Evolutionary conservation across 2,888 invertebrate genomes (phyloP).

Genomic region (Diachrysia chrysitis): DNA sequence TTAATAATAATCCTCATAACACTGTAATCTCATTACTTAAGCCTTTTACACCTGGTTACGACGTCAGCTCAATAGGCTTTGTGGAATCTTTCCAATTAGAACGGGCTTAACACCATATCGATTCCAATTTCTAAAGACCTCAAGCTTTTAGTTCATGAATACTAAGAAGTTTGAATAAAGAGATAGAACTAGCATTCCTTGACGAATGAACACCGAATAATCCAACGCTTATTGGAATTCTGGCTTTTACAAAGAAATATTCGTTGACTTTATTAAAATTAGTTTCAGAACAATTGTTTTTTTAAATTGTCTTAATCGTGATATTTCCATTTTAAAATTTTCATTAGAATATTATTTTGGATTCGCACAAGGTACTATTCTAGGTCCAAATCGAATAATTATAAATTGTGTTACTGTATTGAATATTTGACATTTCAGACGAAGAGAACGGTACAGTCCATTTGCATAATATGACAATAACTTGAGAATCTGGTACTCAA

Average conservation of each 20-base stretch:
- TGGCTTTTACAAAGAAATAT: slow-evolving; percentile 11
- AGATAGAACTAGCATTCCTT: slow-evolving; percentile 22
- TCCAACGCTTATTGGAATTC: slow-evolving; percentile 21
- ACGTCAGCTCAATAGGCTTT: slow-evolving; percentile 21
- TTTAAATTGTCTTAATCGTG: neutral
- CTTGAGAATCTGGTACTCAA: neutral
- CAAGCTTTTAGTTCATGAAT: slow-evolving; percentile 21
- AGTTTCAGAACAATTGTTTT: neutral
- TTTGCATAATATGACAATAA: slow-evolving; percentile 4
- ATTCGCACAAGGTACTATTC: neutral
- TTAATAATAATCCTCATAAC: neutral
- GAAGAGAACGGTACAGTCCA: neutral
- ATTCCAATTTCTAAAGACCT: slow-evolving; percentile 12
- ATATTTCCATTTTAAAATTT: neutral
- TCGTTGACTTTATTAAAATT: slow-evolving; percentile 6
- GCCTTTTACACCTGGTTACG: slow-evolving; percentile 6
- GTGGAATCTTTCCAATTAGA: slow-evolving; percentile 37
- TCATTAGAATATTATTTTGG: neutral
- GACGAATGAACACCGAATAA: slow-evolving; percentile 5
- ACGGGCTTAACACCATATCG: slow-evolving; percentile 8
- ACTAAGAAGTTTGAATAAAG: slow-evolving; percentile 26
- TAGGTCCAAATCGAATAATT: neutral
- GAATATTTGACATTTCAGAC: neutral
- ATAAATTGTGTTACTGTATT: neutral
- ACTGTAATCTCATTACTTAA: slow-evolving; percentile 28